A percentile compares a stretch with the other conserved stretches of the same genome.
Evolutionary conservation across 2,113 vertebrate genomes (phyloP).

Genomic region (Elanoides forficatus): DNA sequence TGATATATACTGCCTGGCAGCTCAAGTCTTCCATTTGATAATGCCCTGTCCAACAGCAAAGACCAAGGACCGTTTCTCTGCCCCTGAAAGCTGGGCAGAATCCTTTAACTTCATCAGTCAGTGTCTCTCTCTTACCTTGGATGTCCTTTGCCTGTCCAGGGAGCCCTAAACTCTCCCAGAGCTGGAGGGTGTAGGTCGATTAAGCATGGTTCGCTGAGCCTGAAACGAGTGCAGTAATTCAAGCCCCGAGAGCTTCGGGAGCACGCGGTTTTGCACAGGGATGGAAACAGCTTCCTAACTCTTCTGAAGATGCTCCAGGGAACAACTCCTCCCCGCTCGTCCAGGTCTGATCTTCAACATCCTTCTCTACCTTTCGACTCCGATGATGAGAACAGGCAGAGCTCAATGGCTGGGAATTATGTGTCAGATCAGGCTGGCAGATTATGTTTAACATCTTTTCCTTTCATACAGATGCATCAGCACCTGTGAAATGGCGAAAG

Average conservation of each 20-base stretch:
- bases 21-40: background rate
- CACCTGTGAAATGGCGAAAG: background rate
- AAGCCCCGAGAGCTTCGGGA: background rate
- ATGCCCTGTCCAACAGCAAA: fast-evolving
- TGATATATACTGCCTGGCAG: background rate
- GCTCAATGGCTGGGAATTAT: background rate
- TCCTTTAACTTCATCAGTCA: background rate
- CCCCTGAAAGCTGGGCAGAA: background rate
- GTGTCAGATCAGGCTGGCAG: background rate
- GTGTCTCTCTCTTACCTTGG: background rate
- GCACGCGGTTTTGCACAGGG: background rate
- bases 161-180: background rate
- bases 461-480: background rate
- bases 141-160: background rate
- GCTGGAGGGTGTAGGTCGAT: background rate
- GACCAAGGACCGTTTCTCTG: background rate
- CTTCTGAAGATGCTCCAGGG: background rate
- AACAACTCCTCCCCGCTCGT: background rate
- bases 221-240: background rate
- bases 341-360: background rate
- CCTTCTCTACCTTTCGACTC: background rate
- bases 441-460: background rate
- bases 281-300: background rate
- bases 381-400: fast-evolving
- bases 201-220: background rate